phyloP scores from a whole-genome alignment of 2,797 vertebrate species.

The Chloroceryle inda region DNA sequence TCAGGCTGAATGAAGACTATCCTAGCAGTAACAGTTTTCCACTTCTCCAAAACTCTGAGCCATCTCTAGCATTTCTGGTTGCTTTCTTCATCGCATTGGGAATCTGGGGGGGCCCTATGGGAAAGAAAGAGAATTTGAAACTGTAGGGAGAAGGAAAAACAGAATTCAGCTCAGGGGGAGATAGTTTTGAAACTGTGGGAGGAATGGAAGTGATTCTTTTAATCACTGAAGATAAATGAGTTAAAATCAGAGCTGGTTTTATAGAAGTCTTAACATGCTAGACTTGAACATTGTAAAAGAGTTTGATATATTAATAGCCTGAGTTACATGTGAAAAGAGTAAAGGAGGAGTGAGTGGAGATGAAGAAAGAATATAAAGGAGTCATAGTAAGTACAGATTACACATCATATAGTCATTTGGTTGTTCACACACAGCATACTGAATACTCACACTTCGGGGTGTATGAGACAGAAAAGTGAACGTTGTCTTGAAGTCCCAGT shows the following conservation, averaged over 20 bases:
- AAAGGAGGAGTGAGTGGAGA: not conserved
- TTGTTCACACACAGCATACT: not conserved
- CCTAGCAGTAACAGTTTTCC: not conserved
- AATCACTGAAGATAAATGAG: not conserved
- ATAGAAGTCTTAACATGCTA: not conserved
- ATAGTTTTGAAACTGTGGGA: not conserved
- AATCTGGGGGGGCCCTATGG: not conserved
- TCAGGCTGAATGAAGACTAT: not conserved
- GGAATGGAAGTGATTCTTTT: not conserved
- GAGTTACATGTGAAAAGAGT: not conserved
- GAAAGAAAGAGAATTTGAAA: not conserved
- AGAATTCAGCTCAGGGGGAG: not conserved
- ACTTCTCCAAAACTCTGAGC: not conserved
- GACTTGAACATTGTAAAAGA: not conserved
- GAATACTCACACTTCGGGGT: not conserved
- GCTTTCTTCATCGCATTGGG: not conserved
- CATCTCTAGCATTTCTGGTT: not conserved
- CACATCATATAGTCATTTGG: not conserved
- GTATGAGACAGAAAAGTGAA: not conserved
- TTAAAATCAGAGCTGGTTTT: not conserved
- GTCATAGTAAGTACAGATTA: not conserved
- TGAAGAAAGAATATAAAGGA: not conserved
- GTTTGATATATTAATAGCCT: not conserved
- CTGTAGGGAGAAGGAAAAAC: not conserved
- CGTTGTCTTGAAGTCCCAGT: not conserved